Evolutionary conservation across 2,888 invertebrate genomes (phyloP).

Genomic region (Cerceris rybyensis): DNA sequence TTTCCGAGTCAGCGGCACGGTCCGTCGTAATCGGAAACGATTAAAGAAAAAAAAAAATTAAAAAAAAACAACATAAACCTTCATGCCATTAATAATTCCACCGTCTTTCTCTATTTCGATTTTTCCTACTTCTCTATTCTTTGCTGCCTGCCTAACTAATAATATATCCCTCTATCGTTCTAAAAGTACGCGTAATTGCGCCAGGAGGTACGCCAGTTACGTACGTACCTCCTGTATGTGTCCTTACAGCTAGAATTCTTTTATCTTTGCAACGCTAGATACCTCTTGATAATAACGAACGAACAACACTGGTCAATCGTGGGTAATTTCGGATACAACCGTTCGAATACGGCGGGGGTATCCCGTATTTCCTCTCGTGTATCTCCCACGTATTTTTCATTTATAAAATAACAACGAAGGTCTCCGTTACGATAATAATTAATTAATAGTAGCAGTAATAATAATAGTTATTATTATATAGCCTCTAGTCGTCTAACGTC

Average conservation of each 20-base stretch:
- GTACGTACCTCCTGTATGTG: conserved; percentile 21
- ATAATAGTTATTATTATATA: conserved; percentile 75
- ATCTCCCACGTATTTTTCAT: conserved; percentile 32
- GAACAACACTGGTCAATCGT: conserved; percentile 68
- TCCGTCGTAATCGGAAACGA: conserved; percentile 45
- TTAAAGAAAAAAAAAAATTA: neutral
- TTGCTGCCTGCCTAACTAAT: conserved; percentile 66
- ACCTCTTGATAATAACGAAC: conserved; percentile 66
- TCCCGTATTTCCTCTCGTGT: neutral
- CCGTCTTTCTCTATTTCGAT: conserved; percentile 9
- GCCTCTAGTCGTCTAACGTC: conserved; percentile 80
- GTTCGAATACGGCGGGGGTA: conserved; percentile 17
- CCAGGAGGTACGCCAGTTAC: conserved; percentile 18
- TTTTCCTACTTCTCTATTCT: conserved; percentile 53
- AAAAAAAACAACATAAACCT: no score
- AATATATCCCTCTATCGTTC: conserved; percentile 61
- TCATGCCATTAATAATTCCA: conserved; percentile 7
- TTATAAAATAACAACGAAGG: conserved; percentile 66
- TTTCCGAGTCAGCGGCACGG: conserved; percentile 58
- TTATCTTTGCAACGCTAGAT: conserved; percentile 67
- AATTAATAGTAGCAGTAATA: conserved; percentile 73
- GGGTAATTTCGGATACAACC: conserved; percentile 38
- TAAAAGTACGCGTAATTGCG: conserved; percentile 58
- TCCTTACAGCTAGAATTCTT: conserved; percentile 54
- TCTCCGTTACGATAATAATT: conserved; percentile 70